phyloP scores from a whole-genome alignment of 2,113 vertebrate species.

The Cnemophilus loriae region DNA sequence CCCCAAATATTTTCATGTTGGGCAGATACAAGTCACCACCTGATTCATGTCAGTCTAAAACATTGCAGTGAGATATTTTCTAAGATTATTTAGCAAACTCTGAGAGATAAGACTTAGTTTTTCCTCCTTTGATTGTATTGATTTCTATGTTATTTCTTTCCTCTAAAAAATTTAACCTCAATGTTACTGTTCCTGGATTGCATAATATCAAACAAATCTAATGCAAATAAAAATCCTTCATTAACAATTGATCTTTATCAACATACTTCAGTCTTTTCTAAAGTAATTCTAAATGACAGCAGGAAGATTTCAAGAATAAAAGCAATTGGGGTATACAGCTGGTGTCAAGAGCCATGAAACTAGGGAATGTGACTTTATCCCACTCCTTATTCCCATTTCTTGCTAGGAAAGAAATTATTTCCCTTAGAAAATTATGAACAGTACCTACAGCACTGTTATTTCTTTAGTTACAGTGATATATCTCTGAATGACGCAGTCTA shows the following conservation, averaged over 20 bases:
- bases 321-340: accelerated
- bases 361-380: not conserved
- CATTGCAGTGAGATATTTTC: not conserved
- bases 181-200: accelerated
- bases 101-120: not conserved
- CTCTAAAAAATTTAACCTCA: not conserved
- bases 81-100: not conserved
- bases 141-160: not conserved
- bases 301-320: not conserved
- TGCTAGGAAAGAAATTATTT: not conserved
- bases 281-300: not conserved
- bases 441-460: not conserved
- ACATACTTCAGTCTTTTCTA: not conserved
- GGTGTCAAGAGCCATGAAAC: not conserved
- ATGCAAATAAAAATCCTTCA: not conserved
- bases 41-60: not conserved
- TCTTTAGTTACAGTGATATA: not conserved
- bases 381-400: not conserved
- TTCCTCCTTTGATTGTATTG: not conserved
- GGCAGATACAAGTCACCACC: not conserved
- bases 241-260: not conserved
- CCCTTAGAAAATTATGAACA: not conserved
- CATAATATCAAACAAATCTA: not conserved
- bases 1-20: not conserved
- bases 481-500: not conserved